phyloP scores from a whole-genome alignment of 2,113 vertebrate genomes.

The Chloropsis cyanopogon region DNA sequence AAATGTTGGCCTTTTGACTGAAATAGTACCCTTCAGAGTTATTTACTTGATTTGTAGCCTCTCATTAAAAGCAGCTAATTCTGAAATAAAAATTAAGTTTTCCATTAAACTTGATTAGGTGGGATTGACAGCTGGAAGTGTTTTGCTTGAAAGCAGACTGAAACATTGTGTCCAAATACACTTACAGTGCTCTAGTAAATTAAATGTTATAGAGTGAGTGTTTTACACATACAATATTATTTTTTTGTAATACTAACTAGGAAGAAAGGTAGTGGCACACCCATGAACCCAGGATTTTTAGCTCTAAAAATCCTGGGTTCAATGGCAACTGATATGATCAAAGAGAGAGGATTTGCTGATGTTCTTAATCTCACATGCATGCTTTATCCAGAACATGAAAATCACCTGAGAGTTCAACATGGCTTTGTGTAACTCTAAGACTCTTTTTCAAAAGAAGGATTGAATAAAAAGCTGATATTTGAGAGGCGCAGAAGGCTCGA shows the following conservation, averaged over 20 bases:
- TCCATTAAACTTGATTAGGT: background rate
- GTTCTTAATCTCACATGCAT: background rate
- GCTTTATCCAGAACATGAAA: background rate
- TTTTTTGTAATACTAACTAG: background rate
- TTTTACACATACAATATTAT: background rate
- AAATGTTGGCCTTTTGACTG: background rate
- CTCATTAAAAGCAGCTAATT: background rate
- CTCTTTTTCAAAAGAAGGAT: background rate
- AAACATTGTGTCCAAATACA: background rate
- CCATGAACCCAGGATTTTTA: background rate
- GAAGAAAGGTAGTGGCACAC: background rate
- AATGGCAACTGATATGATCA: background rate
- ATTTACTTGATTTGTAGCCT: background rate
- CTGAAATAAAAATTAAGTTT: background rate
- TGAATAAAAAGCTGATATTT: background rate
- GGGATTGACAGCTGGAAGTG: background rate
- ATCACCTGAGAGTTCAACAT: background rate
- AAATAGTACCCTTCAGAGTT: background rate
- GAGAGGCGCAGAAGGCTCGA: background rate
- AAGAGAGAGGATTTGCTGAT: background rate
- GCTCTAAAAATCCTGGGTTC: background rate
- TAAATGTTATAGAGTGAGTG: background rate
- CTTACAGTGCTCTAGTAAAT: background rate
- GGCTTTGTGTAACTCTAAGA: background rate
- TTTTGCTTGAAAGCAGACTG: background rate